phyloP scores from a whole-genome alignment of 1,140 invertebrate genomes.

The Drosophila watanabei region DNA sequence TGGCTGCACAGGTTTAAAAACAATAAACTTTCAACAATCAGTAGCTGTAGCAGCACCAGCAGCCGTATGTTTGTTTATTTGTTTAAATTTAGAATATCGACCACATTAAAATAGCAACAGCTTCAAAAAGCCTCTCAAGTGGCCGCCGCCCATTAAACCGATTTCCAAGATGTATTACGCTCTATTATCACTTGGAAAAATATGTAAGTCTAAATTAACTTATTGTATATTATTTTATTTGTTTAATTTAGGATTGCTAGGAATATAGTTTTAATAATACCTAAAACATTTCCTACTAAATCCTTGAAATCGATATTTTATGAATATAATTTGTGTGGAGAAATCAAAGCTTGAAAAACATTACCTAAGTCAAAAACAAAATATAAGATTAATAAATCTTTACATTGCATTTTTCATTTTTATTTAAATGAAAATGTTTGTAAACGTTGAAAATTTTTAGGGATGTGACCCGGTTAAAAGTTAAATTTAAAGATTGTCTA shows the following conservation, averaged over 20 bases:
- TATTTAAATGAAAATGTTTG: too few species aligned
- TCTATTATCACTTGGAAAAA: constrained; percentile 25
- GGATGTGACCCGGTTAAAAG: too few species aligned
- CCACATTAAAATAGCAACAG: constrained; percentile 81
- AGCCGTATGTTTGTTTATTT: constrained; percentile 74
- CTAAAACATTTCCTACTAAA: too few species aligned
- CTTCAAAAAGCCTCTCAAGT: constrained; percentile 82
- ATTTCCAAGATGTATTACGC: constrained; percentile 81
- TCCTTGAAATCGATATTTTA: too few species aligned
- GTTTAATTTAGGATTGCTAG: background rate
- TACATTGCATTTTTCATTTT: too few species aligned
- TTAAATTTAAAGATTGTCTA: too few species aligned
- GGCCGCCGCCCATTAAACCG: constrained; percentile 67
- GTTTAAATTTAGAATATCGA: constrained; percentile 83
- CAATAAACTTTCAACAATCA: constrained; percentile 78
- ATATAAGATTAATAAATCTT: too few species aligned
- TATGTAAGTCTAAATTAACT: background rate
- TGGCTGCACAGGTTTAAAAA: constrained; percentile 72
- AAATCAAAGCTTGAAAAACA: too few species aligned
- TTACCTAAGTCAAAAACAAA: too few species aligned
- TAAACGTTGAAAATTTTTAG: too few species aligned
- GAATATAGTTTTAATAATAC: too few species aligned
- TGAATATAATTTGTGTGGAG: too few species aligned
- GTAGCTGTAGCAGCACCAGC: constrained; percentile 10
- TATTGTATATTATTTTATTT: background rate